These are phyloP conservation scores for Odontesthes bonariensis DNA, from an alignment of 2,113 vertebrate species.

Conservation along the genomic window DNA sequence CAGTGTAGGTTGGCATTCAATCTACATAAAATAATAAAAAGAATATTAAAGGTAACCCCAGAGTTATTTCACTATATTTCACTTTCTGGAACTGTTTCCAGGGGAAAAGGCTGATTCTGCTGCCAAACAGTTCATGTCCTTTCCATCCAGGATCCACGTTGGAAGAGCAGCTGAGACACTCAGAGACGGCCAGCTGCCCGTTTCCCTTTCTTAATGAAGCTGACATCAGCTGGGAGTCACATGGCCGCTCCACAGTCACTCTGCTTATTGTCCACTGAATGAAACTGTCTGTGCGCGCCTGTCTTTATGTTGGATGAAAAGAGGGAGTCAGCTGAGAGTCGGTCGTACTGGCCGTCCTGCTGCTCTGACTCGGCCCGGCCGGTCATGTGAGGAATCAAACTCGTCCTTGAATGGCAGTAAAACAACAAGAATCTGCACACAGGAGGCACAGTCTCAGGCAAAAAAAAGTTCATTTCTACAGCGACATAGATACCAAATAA, in stretches of 20 bases:
- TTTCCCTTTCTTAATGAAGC: no score
- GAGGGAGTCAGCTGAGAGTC: conserved; percentile 46
- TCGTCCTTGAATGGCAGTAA: background rate
- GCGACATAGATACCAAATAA: no score
- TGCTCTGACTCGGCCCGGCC: conserved; percentile 8
- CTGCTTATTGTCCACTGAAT: conserved; percentile 36
- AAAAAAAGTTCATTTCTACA: background rate
- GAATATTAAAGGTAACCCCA: no score
- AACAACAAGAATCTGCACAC: background rate
- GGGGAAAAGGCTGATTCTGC: no score
- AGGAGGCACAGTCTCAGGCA: background rate
- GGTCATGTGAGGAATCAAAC: conserved; percentile 23
- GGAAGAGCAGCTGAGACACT: no score
- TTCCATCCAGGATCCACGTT: no score
- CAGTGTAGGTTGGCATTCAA: no score
- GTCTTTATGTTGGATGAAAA: conserved; percentile 7
- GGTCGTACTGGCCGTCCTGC: conserved; percentile 21
- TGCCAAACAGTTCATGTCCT: no score
- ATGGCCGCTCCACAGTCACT: background rate
- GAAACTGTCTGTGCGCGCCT: background rate
- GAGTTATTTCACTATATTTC: no score
- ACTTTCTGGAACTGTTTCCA: no score
- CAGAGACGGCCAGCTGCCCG: no score
- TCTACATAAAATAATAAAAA: no score
- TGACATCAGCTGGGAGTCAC: background rate